Conservation (phyloP, 2,113 vertebrate genomes). For the Coryphaenoides rupestris region DNA sequence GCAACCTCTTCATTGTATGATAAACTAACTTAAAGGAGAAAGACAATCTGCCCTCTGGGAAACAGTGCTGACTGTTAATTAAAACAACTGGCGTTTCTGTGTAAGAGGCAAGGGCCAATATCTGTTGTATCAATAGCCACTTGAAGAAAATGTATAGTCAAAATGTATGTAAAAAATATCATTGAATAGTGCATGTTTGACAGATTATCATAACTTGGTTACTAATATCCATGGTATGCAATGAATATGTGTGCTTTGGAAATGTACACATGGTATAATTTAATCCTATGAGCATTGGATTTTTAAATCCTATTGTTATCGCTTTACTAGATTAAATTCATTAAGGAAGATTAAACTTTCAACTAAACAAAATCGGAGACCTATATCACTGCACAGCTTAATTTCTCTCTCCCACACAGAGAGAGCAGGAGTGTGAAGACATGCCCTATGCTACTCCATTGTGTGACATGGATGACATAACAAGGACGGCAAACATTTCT, state of each 20-base stretch:
- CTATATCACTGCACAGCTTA: background rate
- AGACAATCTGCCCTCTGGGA: conserved; percentile 71
- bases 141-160: too few species aligned
- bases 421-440: conserved; percentile 7
- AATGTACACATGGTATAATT: too few species aligned
- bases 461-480: conserved; percentile 66
- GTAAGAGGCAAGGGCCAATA: conserved; percentile 27
- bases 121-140: conserved; percentile 31
- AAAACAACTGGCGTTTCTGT: conserved; percentile 67
- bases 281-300: too few species aligned
- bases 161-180: too few species aligned
- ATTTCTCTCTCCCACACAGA: conserved; percentile 20
- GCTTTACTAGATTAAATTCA: background rate
- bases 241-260: too few species aligned
- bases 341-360: too few species aligned
- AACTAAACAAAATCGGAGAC: background rate
- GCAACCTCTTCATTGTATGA: conserved; percentile 75
- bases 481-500: conserved; percentile 71
- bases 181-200: too few species aligned
- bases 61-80: conserved; percentile 70
- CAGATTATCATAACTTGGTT: too few species aligned
- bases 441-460: conserved; percentile 42
- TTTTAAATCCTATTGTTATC: too few species aligned
- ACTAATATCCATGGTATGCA: too few species aligned
- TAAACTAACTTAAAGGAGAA: conserved; percentile 75